Percentiles rank a stretch among this genome's conserved stretches.
Conservation (phyloP, 2,888 invertebrate species). For the Sylvicola fuscatus region DNA sequence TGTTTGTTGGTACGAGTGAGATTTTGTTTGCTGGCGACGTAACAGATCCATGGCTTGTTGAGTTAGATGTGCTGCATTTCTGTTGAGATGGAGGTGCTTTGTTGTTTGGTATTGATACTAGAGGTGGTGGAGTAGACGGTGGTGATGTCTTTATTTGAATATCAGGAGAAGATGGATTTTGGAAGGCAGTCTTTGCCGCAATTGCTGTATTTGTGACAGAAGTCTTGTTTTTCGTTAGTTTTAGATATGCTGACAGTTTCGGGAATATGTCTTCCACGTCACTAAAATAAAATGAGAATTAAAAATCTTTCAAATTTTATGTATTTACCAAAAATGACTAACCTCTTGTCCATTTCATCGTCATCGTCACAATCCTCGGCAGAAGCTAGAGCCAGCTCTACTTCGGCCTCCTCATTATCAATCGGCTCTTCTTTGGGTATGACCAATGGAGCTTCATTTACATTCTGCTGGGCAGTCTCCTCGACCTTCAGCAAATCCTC, state of each 20-base stretch:
- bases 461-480: conserved; percentile 5
- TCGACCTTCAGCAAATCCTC: conserved; percentile 7
- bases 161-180: conserved; percentile 4
- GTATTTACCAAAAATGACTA: too few relatives aligned
- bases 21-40: conserved; percentile 15
- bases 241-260: conserved; percentile 12
- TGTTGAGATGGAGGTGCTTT: not conserved
- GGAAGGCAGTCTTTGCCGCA: conserved; percentile 6
- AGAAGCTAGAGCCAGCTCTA: conserved; percentile 4
- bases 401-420: conserved; percentile 17
- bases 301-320: not conserved
- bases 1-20: conserved; percentile 24
- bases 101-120: conserved; percentile 6
- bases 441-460: conserved; percentile 10
- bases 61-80: too few relatives aligned
- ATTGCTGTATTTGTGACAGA: not conserved
- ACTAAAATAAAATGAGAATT: too few relatives aligned
- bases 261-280: conserved; percentile 7
- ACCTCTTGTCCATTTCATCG: too few relatives aligned
- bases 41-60: conserved; percentile 3
- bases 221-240: conserved; percentile 12
- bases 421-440: conserved; percentile 23
- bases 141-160: conserved; percentile 1
- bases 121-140: conserved; percentile 4
- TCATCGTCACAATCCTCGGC: too few relatives aligned